Evolutionary conservation across 2,797 vertebrate species (phyloP).

Genomic region (Lindbergichthys nudifrons): DNA sequence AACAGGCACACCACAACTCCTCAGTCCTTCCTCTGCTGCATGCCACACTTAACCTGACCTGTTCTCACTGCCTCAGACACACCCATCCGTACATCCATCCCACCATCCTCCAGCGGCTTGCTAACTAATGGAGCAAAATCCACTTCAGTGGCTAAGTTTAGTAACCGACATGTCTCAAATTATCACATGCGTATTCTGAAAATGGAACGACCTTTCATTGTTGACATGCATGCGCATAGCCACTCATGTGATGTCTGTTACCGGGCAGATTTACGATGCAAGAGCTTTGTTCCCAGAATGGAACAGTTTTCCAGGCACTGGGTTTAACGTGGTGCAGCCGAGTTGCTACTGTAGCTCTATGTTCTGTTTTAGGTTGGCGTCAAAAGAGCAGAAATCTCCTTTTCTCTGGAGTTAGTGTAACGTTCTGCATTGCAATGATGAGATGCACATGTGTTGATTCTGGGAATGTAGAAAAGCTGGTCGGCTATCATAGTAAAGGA

Average conservation of each 20-base stretch:
- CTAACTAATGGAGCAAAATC: constrained; percentile 64
- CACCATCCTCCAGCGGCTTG: constrained; percentile 53
- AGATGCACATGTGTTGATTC: constrained; percentile 61
- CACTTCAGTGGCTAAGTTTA: constrained; percentile 66
- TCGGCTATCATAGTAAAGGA: constrained; percentile 33
- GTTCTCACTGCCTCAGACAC: constrained; percentile 63
- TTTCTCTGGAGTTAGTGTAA: constrained; percentile 32
- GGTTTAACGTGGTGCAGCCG: constrained; percentile 56
- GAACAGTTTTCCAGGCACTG: constrained; percentile 44
- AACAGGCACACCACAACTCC: constrained; percentile 49
- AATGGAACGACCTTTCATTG: constrained; percentile 71
- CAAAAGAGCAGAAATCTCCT: constrained; percentile 49
- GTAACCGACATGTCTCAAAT: constrained; percentile 73
- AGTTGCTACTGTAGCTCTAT: constrained; percentile 42
- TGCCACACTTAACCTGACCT: constrained; percentile 61
- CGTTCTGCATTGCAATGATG: constrained; percentile 50
- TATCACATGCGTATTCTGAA: constrained; percentile 69
- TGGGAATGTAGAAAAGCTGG: constrained; percentile 33
- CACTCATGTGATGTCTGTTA: constrained; percentile 67
- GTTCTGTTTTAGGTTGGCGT: constrained; percentile 52
- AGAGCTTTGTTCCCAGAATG: constrained; percentile 62
- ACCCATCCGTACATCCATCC: constrained; percentile 58
- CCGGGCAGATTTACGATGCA: constrained; percentile 69
- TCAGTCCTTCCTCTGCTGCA: constrained; percentile 51
- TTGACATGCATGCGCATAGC: constrained; percentile 68